phyloP scores from a whole-genome alignment of 2,797 vertebrate species.

The Bradypus variegatus region DNA sequence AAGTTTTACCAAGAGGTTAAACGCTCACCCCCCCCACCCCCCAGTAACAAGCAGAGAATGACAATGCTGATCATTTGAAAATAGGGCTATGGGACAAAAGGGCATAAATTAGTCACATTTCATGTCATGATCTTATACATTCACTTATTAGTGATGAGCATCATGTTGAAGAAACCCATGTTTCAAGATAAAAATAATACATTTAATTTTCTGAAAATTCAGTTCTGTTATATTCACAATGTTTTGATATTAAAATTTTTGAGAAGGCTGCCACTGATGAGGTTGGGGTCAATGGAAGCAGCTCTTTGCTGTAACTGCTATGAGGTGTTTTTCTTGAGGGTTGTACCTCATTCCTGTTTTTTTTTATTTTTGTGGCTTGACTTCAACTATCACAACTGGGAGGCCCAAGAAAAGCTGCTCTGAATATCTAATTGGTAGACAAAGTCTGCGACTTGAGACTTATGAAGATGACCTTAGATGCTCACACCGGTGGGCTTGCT shows the following conservation, averaged over 20 bases:
- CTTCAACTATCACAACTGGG: neutral
- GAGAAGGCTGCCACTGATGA: neutral
- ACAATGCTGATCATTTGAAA: neutral
- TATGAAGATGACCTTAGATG: neutral
- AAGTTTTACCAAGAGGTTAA: slow-evolving; percentile 20
- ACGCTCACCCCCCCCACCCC: too few species aligned
- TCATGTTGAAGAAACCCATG: neutral
- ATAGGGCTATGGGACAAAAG: neutral
- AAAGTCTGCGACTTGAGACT: neutral
- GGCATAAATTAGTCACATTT: neutral
- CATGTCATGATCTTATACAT: neutral
- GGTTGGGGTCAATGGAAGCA: neutral
- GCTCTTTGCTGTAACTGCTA: neutral
- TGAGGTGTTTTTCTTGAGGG: neutral
- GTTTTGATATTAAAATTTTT: neutral
- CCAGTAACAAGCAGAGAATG: neutral
- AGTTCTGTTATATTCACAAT: neutral
- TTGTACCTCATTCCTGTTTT: neutral
- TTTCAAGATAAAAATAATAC: slow-evolving; percentile 22
- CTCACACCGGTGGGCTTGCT: neutral
- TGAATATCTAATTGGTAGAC: neutral
- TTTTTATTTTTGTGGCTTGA: neutral
- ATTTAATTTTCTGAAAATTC: slow-evolving; percentile 1
- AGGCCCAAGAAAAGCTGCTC: neutral
- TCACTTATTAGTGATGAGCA: neutral